Conservation (phyloP, 2,113 vertebrate genomes). For the Enhydra lutris region DNA sequence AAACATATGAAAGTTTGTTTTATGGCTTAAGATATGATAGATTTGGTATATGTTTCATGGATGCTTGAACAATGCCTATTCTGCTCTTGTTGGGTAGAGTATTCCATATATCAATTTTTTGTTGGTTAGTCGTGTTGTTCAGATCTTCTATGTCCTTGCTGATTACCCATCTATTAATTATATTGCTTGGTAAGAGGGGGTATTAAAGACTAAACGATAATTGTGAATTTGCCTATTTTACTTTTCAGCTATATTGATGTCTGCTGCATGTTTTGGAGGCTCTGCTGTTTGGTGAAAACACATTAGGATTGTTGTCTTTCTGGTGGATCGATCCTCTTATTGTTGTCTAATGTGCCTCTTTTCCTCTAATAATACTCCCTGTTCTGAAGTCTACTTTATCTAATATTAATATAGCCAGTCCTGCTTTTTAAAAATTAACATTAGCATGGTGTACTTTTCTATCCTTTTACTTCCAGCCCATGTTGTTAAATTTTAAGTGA, state of each 20-base stretch:
- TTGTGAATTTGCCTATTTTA: not conserved
- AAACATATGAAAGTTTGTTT: not conserved
- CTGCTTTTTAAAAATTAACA: not conserved
- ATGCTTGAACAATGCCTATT: not conserved
- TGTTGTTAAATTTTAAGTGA: not conserved
- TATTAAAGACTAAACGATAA: not conserved
- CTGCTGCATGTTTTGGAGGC: not conserved
- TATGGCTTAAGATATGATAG: not conserved
- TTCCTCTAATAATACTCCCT: not conserved
- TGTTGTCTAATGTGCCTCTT: not conserved
- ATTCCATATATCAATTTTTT: not conserved
- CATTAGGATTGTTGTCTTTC: not conserved
- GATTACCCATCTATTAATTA: not conserved
- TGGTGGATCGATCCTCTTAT: not conserved
- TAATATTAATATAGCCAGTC: not conserved
- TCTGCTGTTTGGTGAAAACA: not conserved
- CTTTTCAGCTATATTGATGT: not conserved
- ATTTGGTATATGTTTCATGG: not conserved
- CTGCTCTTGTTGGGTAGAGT: not conserved
- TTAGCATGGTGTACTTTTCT: not conserved
- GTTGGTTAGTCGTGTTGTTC: not conserved
- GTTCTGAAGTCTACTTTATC: not conserved
- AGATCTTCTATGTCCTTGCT: not conserved
- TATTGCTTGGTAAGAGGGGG: not conserved
- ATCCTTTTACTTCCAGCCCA: not conserved